phyloP scores from a whole-genome alignment of 2,113 vertebrate species.

The Psilopsiagon aymara region DNA sequence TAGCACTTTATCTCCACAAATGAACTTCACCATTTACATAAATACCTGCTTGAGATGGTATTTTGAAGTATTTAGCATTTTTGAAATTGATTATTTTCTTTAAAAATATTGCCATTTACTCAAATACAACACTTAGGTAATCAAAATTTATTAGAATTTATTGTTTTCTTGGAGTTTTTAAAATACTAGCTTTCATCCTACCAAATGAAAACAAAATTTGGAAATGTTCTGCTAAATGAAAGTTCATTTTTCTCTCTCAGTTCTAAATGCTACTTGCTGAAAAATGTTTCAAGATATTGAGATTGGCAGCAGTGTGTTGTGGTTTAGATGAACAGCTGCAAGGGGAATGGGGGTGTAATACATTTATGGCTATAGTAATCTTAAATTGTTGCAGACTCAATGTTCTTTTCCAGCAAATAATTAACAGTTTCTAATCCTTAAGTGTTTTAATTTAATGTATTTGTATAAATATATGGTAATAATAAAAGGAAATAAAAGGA shows the following conservation, averaged over 20 bases:
- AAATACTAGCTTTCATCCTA: background rate
- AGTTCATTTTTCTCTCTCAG: background rate
- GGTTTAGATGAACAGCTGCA: slow-evolving; percentile 30
- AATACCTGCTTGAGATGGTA: background rate
- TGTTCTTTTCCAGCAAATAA: background rate
- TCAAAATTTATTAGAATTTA: background rate
- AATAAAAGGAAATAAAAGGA: background rate
- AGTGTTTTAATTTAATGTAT: background rate
- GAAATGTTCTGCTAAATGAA: background rate
- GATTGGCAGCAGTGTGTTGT: slow-evolving; percentile 4
- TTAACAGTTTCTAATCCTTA: slow-evolving; percentile 2
- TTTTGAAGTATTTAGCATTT: background rate
- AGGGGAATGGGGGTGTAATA: background rate
- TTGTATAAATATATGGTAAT: background rate
- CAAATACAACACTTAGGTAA: background rate
- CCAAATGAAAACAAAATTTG: background rate
- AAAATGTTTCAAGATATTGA: background rate
- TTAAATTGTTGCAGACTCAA: background rate
- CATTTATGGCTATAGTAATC: slow-evolving; percentile 12
- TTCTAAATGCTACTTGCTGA: background rate
- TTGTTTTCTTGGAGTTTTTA: background rate
- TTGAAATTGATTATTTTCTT: background rate
- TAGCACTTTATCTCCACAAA: background rate
- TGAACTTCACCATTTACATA: background rate
- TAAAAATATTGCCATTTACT: background rate